Evolutionary conservation across 2,888 invertebrate species (phyloP), one percentile per base, ranked within the genome.

Genomic region (Nectonema munidae): DNA sequence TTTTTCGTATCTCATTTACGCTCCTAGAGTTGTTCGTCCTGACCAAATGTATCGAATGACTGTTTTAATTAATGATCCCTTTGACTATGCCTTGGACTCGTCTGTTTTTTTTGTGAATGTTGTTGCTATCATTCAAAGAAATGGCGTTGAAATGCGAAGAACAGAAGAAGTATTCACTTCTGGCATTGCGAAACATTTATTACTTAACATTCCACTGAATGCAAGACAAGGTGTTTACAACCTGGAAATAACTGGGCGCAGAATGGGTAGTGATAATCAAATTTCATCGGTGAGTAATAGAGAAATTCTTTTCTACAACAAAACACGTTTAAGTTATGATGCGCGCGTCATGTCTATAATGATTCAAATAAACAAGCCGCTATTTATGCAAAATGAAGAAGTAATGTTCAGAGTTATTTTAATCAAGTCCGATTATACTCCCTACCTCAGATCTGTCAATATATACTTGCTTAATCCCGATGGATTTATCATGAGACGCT

Each of bases 281-380:
- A n/a, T n/a, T n/a, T n/a, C n/a, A n/a, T n/a, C n/a, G 9, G 9
- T 14, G 30, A 11, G 6, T 11, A 6, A 11, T 11, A 76, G 76
- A 4, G 81, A 81, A 1, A 67, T 71, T 39, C 73, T 77, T 0
- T 86, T 86, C 54, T 58, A 67, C 32, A 83, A 86, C 50, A 77
- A 79, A 52, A 76, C 77, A 0, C 59, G 66, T 41, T 61, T 86
- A 11, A 61, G 64, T 2, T 86, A 81, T 57, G 75, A 74, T 0
- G 69, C 70, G 47, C 64, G 81, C 28, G 76, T 79, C 36, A 74
- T 81, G 69, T 79, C 83, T 1, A 74, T 83, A 44, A 79, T 83
- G 52, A 71, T 86, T 45, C 81, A 81, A 56, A 68, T 75, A 48
- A 79, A 83, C 53, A 79, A 79, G 51, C 83, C 83, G 0, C 67